Evolutionary conservation across 2,888 invertebrate species (phyloP).

Genomic region (Lymantria monacha): DNA sequence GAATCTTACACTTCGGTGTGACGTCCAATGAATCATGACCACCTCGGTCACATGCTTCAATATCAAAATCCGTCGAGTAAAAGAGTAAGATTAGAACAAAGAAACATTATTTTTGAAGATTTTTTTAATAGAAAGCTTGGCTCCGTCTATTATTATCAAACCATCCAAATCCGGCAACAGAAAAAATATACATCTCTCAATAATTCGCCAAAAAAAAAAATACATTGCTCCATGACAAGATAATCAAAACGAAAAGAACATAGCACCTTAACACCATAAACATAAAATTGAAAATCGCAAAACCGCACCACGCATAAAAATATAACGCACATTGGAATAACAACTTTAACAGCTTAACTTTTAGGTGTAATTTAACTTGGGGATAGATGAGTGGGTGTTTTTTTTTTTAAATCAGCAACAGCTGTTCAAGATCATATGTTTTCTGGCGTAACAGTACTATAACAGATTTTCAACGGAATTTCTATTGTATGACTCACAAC

Average conservation of each 20-base stretch:
- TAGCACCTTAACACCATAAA: background rate
- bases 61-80: too few species aligned
- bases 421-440: slow-evolving; percentile 69
- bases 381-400: slow-evolving; percentile 33
- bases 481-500: slow-evolving; percentile 13
- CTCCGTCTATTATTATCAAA: background rate
- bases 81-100: too few species aligned
- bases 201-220: background rate
- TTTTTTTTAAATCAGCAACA: slow-evolving; percentile 55
- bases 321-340: background rate
- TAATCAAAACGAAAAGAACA: background rate
- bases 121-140: too few species aligned
- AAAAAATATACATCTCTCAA: background rate
- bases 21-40: too few species aligned
- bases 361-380: background rate
- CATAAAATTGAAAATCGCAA: background rate
- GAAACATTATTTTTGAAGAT: too few species aligned
- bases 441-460: slow-evolving; percentile 56
- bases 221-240: background rate
- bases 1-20: too few species aligned
- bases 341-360: background rate
- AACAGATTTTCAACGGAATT: slow-evolving; percentile 63
- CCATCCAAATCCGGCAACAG: background rate
- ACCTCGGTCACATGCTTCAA: too few species aligned
- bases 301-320: background rate